phyloP scores from a whole-genome alignment of 2,888 invertebrate species.

The Cantharis lateralis region DNA sequence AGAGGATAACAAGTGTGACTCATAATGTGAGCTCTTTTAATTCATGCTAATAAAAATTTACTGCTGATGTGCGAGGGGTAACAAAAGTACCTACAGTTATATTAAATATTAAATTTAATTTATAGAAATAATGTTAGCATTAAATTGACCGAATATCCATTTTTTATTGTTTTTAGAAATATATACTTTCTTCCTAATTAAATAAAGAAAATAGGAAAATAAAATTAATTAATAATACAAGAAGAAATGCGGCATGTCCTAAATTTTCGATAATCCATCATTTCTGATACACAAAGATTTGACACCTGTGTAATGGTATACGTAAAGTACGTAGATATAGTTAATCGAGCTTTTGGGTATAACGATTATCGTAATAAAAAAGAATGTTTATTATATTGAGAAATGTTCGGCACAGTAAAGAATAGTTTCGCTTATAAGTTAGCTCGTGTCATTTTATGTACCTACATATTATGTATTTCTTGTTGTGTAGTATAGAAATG shows the following conservation, averaged over 20 bases:
- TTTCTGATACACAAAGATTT: not conserved
- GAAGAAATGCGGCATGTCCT: not conserved
- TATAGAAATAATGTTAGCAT: not conserved
- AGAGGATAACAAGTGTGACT: conserved; percentile 35
- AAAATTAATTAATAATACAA: not conserved
- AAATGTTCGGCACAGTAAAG: not conserved
- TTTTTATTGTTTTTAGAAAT: too few species aligned
- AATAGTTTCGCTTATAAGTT: not conserved
- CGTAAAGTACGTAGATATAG: not conserved
- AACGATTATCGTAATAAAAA: not conserved
- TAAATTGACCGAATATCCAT: not conserved
- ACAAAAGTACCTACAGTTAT: not conserved
- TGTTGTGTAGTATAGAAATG: not conserved
- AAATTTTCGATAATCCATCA: not conserved
- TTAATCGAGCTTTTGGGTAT: not conserved
- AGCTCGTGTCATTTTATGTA: too few species aligned
- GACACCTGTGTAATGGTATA: not conserved
- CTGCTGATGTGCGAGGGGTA: not conserved
- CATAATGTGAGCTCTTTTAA: conserved; percentile 22
- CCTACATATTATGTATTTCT: too few species aligned
- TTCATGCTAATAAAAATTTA: conserved; percentile 27
- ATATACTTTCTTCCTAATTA: not conserved
- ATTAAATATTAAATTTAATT: not conserved
- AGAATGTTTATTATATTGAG: not conserved
- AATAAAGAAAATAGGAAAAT: not conserved